Base-by-base conservation (phyloP, 2,888 invertebrate species). In the Drosophila monieri region DNA sequence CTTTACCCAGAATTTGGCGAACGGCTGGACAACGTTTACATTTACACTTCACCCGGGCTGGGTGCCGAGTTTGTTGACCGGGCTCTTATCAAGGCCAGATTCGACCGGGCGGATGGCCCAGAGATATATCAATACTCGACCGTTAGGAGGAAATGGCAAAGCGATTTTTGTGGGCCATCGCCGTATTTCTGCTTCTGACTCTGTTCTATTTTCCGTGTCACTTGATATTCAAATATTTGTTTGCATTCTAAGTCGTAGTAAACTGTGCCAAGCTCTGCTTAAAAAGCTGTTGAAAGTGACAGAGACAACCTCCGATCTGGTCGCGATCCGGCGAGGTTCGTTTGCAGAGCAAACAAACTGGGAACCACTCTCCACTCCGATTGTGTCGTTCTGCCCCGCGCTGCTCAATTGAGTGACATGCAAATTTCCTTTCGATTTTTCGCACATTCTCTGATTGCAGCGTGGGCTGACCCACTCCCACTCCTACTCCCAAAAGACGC, bases 371-470 rank as follows among this genome's bases (percentile, higher is more conserved):
- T 69, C 27, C 51, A 65, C 23, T 30, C 3, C 21, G 43, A 43
- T 43, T 43, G 75, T 71, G 80, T 59, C 73, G 60, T 67, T 60
- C 61, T 54, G 37, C 53, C 62, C 74, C 71, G 60, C 71, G 60
- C 62, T 23, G 44, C 53, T 66, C 76, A 60, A 81, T 71, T 77
- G 75, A 83, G 86, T 84, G 83, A 86, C 85, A 84, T 84, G 83
- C 86, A 84, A 74, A 84, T 84, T 84, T 84, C 80, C 85, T 80
- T 86, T 84, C 74, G 66, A 66, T 75, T 81, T 83, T 80, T 85
- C 76, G 70, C 83, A 81, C 76, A 84, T 85, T 80, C 67, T 75
- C 68, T 80, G 80, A 80, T 78, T 72, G 76, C 57, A 56, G 76
- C 61, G 70, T 69, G 59, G 59, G 52, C 48, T 37, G 47, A 8